Base-by-base conservation (phyloP, 2,888 invertebrate genomes). In the Agrotis segetum region DNA sequence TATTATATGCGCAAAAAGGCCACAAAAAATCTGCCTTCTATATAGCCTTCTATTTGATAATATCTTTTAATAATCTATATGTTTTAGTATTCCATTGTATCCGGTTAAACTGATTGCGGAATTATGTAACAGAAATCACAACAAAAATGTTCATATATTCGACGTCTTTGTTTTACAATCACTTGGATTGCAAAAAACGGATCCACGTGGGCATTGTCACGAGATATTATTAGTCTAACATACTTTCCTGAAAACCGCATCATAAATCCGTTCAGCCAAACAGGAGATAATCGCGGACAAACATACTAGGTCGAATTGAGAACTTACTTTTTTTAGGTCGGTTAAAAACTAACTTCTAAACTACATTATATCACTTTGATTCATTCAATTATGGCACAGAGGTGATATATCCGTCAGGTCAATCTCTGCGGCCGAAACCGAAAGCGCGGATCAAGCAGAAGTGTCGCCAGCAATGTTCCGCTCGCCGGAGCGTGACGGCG, bases 391-490 rank as follows among this genome's bases (percentile, higher is more conserved):
- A 49, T 50, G 2, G 13, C 14, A 29, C 4, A 71, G 40, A 40
- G 52, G 55, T 71, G 65, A 62, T 78, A 64, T 67, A 65, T 65
- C 19, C 49, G 46, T n/a, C 60, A 29, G 67, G 47, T 60, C 70
- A 61, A 76, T 46, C 55, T 56, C 40, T 65, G 61, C 52, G 71
- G 75, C 76, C 77, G 82, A 89, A 91, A 90, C 89, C 73, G 91
- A 92, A 93, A 93, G 89, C 88, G 87, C 88, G 84, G 88, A 88
- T 85, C 88, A 88, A 88, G 88, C 83, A 89, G 86, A 90, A 87
- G 92, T 92, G 93, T 93, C 92, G 91, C 90, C 91, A 92, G 89
- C 93, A 92, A 94, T 94, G 91, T 95, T 94, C 90, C 92, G 95
- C 92, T 92, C 92, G 87, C 88, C 85, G 86, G 89, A 93, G 92